These are phyloP conservation scores for Habroteleia sp. DNA, from an alignment of 2,888 invertebrate species.

Conservation along the genomic window DNA sequence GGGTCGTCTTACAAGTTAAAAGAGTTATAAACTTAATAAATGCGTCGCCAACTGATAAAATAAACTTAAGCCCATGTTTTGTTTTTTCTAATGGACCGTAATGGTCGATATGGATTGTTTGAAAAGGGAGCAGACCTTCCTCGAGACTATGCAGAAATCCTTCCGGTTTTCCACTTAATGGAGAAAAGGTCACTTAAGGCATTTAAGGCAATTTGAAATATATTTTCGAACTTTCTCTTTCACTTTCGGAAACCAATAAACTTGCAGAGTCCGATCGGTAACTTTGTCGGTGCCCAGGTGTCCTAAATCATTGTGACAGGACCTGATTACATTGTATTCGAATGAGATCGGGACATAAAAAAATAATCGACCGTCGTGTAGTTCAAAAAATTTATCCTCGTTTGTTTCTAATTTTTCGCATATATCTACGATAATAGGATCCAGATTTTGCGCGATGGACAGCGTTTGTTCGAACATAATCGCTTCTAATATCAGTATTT, in stretches of 20 bases:
- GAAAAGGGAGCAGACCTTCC: slow-evolving; percentile 41
- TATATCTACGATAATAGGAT: not conserved
- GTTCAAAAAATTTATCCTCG: slow-evolving; percentile 50
- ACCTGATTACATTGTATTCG: slow-evolving; percentile 48
- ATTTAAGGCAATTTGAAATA: slow-evolving; percentile 67
- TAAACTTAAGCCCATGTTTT: not conserved
- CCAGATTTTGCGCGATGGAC: no score
- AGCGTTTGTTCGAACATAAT: not conserved
- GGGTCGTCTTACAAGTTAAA: slow-evolving; percentile 2
- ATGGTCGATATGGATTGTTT: slow-evolving; percentile 4
- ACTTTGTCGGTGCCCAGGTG: slow-evolving; percentile 53
- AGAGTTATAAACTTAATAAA: slow-evolving; percentile 1
- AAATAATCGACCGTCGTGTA: slow-evolving; percentile 19
- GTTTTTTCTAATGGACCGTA: slow-evolving; percentile 6
- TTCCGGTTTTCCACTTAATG: slow-evolving; percentile 63
- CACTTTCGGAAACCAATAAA: no score
- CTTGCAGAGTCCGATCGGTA: no score
- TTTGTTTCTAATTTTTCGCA: not conserved
- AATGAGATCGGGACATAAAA: slow-evolving; percentile 55
- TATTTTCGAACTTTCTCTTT: no score
- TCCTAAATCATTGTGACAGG: no score
- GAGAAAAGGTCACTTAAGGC: slow-evolving; percentile 65
- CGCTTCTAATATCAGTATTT: slow-evolving; percentile 20
- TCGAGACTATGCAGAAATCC: slow-evolving; percentile 67
- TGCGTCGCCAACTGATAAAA: not conserved